phyloP scores from a whole-genome alignment of 2,888 invertebrate genomes.

The Anticlea derivata region DNA sequence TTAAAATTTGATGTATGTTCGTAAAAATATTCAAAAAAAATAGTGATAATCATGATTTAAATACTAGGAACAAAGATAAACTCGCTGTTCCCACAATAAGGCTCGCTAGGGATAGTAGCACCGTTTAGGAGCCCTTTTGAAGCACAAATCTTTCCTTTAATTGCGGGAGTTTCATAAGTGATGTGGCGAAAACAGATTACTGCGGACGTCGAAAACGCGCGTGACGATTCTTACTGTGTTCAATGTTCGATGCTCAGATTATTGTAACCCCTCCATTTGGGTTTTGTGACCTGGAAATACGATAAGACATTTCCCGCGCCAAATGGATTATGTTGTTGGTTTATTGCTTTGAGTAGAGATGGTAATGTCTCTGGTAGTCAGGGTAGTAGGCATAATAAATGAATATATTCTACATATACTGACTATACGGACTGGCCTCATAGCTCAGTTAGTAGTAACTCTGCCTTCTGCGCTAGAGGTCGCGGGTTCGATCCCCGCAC shows the following conservation, averaged over 20 bases:
- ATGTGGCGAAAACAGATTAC: neutral
- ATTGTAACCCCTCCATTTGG: constrained; percentile 30
- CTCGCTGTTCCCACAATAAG: too few relatives aligned
- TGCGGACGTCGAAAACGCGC: constrained; percentile 2
- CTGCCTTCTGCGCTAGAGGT: too few relatives aligned
- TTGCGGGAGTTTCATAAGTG: neutral
- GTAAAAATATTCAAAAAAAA: too few relatives aligned
- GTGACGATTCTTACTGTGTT: constrained; percentile 25
- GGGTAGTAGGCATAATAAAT: neutral
- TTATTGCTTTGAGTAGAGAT: neutral
- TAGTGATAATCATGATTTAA: too few relatives aligned
- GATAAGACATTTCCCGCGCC: constrained; percentile 32
- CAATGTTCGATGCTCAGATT: constrained; percentile 20
- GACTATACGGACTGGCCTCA: too few relatives aligned
- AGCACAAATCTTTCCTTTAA: neutral
- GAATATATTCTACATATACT: too few relatives aligned
- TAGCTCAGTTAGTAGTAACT: too few relatives aligned
- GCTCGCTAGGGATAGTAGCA: too few relatives aligned
- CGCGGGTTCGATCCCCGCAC: too few relatives aligned
- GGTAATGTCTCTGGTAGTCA: neutral
- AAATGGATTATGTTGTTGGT: constrained; percentile 14
- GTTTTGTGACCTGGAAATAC: constrained; percentile 35
- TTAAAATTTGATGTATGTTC: too few relatives aligned
- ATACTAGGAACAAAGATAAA: too few relatives aligned
- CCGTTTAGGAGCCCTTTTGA: too few relatives aligned